phyloP scores from a whole-genome alignment of 2,888 invertebrate genomes.

The Tubulanus polymorphus region DNA sequence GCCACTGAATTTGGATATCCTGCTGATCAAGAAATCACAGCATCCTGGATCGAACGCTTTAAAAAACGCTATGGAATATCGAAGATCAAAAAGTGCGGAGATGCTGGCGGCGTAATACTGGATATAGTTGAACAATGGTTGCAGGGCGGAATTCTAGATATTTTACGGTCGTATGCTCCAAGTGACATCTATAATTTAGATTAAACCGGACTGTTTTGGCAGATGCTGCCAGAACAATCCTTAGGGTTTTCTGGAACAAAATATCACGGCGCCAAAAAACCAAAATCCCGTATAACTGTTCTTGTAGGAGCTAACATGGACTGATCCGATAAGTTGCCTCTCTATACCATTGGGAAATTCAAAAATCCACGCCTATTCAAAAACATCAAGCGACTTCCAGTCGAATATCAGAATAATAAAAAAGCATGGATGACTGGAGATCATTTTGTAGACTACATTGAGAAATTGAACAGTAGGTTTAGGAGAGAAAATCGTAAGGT shows the following conservation, averaged over 20 bases:
- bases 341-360: constrained; percentile 23
- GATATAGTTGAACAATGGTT: constrained; percentile 15
- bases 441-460: constrained; percentile 23
- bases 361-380: constrained; percentile 23
- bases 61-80: constrained; percentile 16
- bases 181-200: constrained; percentile 23
- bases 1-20: no score
- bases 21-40: no score
- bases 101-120: constrained; percentile 16
- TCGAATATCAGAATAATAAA: constrained; percentile 17
- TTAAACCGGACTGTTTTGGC: constrained; percentile 25
- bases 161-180: constrained; percentile 13
- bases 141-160: background rate
- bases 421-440: constrained; percentile 24
- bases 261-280: constrained; percentile 21
- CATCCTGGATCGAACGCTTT: constrained; percentile 18
- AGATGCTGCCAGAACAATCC: constrained; percentile 18
- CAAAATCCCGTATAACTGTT: constrained; percentile 22
- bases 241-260: constrained; percentile 17
- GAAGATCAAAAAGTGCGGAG: constrained; percentile 17
- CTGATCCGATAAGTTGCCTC: constrained; percentile 16
- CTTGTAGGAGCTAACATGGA: constrained; percentile 21
- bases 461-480: constrained; percentile 18
- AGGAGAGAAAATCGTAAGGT: constrained; percentile 10
- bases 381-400: constrained; percentile 17